Evolutionary conservation across 1,140 invertebrate genomes (phyloP).

Genomic region (Sminthurides bifidus): DNA sequence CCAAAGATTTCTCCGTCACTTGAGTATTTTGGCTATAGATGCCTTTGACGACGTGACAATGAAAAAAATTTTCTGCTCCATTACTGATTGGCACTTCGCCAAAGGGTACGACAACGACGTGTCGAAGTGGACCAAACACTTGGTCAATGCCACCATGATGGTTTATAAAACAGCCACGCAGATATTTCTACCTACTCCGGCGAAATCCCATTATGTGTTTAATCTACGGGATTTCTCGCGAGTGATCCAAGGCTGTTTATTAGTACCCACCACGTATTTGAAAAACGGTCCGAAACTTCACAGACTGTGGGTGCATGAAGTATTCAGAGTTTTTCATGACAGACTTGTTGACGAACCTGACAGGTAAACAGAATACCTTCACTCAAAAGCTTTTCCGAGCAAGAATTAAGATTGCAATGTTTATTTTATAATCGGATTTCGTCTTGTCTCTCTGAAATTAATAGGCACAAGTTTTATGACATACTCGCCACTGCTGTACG

Average conservation of each 20-base stretch:
- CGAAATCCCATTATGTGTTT: constrained; percentile 83
- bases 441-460: not conserved
- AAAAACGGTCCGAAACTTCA: constrained; percentile 66
- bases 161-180: constrained; percentile 64
- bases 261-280: constrained; percentile 60
- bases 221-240: constrained; percentile 76
- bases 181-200: constrained; percentile 68
- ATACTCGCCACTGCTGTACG: constrained; percentile 60
- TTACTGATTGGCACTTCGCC: constrained; percentile 79
- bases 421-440: not conserved
- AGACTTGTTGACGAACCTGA: constrained; percentile 65
- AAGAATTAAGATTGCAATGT: not conserved
- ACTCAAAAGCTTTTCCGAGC: not conserved
- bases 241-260: constrained; percentile 67
- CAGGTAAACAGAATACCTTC: constrained; percentile 39
- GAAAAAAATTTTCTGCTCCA: constrained; percentile 73
- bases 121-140: constrained; percentile 54
- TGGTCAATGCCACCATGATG: constrained; percentile 67
- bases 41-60: constrained; percentile 80
- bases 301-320: constrained; percentile 84
- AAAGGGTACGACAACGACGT: constrained; percentile 65
- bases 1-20: constrained; percentile 68
- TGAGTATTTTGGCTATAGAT: constrained; percentile 73
- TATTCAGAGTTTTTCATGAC: constrained; percentile 83
- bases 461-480: constrained; percentile 50